Evolutionary conservation across 2,888 invertebrate genomes (phyloP), one percentile per base, ranked within the genome.

Genomic region (Crocallis elinguaria): DNA sequence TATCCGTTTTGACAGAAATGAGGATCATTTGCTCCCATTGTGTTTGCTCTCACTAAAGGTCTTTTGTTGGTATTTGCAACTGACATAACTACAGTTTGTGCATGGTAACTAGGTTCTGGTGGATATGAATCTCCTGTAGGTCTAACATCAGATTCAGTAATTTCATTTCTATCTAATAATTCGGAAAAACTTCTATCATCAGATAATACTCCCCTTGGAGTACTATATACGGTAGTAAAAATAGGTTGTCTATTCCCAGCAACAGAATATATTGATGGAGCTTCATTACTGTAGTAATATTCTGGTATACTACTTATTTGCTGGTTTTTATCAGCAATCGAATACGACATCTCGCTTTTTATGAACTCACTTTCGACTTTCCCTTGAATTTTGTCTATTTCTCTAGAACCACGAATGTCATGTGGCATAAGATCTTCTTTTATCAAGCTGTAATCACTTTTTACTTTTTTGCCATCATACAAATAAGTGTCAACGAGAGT

Each of bases 171-270:
- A 87, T 94, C 94, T 73, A 94, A 92, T 72, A 94, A 86, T 77
- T 95, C 95, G 53, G 95, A 94, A 86, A 94, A 94, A 82, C 92
- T 93, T 60, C 92, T 92, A 50, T 93, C 93, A 79, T 94, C 93
- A 58, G 93, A 91, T 64, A 93, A 93, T 64, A 93, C 92, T 38
- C 94, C 93, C 66, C 93, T 92, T 41, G 94, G 94, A 55, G 94
- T 94, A 12, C 95, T 95, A 78, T 95, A 95, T 6, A 95, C 95
- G 39, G 94, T 94, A n/a, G 95, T 95, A 71, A 94, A 95, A 46
- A 93, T 92, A 64, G 94, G 94, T 78, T 94, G 93, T 49, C 94
- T 92, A 84, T 95, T 95, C 37, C 95, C 95, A 38, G 95, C 95
- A 12, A 95, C 94, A 1, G 95, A 95, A 76, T 95, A 95, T 75